These are phyloP conservation scores for Danaus chrysippus DNA, from an alignment of 2,888 invertebrate genomes.

Conservation along the genomic window DNA sequence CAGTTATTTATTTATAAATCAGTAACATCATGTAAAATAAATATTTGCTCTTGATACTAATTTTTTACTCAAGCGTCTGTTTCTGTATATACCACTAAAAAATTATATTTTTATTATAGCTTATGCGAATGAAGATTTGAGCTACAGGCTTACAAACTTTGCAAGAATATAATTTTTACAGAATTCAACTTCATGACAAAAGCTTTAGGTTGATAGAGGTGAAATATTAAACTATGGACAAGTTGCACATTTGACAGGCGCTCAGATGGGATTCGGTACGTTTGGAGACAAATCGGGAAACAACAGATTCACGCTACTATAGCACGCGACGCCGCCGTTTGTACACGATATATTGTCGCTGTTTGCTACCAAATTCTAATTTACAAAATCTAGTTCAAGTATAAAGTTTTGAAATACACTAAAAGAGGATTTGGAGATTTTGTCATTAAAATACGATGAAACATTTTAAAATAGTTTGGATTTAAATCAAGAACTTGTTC, in stretches of 20 bases:
- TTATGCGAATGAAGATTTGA: constrained; percentile 61
- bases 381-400: too few species aligned
- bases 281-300: constrained; percentile 75
- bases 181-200: constrained; percentile 37
- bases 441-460: too few species aligned
- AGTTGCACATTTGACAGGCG: constrained; percentile 69
- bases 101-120: constrained; percentile 31
- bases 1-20: too few species aligned
- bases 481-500: too few species aligned
- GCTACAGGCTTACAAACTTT: constrained; percentile 52
- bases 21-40: constrained; percentile 5
- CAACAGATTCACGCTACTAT: constrained; percentile 72
- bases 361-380: too few species aligned
- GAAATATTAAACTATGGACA: constrained; percentile 39
- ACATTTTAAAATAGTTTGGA: too few species aligned
- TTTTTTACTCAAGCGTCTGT: constrained; percentile 36
- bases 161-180: neutral
- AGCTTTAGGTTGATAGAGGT: constrained; percentile 29
- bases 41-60: constrained; percentile 5
- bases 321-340: constrained; percentile 46
- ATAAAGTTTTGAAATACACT: too few species aligned
- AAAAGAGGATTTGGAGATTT: too few species aligned
- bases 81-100: constrained; percentile 17
- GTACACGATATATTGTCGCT: too few species aligned
- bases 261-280: constrained; percentile 71